Percentiles rank a stretch among this genome's conserved stretches.
phyloP scores from a whole-genome alignment of 2,888 invertebrate genomes.

The Leptinotarsa rubiginosa region DNA sequence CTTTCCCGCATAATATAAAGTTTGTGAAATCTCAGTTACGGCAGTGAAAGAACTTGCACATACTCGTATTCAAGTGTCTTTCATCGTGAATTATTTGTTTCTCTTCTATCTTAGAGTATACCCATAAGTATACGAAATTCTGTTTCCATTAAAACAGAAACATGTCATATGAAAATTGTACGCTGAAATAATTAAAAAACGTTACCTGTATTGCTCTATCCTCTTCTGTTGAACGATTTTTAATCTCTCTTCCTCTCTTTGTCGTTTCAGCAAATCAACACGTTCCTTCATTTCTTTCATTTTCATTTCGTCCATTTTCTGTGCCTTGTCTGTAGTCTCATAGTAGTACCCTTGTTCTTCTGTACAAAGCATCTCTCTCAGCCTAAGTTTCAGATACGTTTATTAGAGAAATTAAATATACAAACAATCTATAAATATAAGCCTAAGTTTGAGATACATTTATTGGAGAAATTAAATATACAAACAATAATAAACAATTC shows the following conservation, averaged over 20 bases:
- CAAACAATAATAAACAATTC: too few relatives aligned
- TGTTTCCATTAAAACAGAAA: too few relatives aligned
- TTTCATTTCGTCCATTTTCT: slow-evolving; percentile 67
- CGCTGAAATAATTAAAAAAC: too few relatives aligned
- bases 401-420: not conserved
- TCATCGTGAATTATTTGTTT: too few relatives aligned
- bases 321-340: slow-evolving; percentile 70
- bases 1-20: too few relatives aligned
- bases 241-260: slow-evolving; percentile 69
- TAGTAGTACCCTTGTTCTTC: slow-evolving; percentile 70
- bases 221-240: slow-evolving; percentile 66
- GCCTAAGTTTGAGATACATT: slow-evolving; percentile 56
- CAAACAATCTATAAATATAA: slow-evolving; percentile 47
- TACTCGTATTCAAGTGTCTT: too few relatives aligned
- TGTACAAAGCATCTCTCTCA: slow-evolving; percentile 65
- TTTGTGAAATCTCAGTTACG: too few relatives aligned
- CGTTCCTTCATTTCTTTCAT: slow-evolving; percentile 69
- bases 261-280: slow-evolving; percentile 66
- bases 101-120: too few relatives aligned
- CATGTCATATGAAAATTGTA: too few relatives aligned
- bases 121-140: too few relatives aligned
- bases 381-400: slow-evolving; percentile 56
- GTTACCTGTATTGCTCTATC: slow-evolving; percentile 64
- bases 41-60: too few relatives aligned
- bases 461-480: not conserved